Conservation (phyloP, 2,113 vertebrate species). For the Vimba vimba region DNA sequence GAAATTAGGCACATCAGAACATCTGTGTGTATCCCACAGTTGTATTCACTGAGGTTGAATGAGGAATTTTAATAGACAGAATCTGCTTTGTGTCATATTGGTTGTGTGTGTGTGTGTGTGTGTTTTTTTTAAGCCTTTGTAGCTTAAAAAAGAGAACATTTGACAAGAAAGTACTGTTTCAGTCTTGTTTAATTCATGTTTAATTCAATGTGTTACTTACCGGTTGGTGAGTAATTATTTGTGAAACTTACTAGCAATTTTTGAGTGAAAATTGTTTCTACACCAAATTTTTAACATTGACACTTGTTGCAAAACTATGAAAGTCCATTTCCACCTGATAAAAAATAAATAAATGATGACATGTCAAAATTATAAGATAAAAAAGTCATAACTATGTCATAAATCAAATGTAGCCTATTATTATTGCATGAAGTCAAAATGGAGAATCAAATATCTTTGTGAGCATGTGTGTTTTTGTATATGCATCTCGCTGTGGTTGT, state of each 20-base stretch:
- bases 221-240: too few relatives aligned
- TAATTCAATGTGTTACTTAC: too few relatives aligned
- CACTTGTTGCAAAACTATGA: background rate
- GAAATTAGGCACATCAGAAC: constrained; percentile 9
- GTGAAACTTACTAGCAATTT: too few relatives aligned
- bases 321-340: background rate
- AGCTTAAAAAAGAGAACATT: too few relatives aligned
- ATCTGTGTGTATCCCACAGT: background rate
- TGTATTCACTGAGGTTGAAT: background rate
- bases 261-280: too few relatives aligned
- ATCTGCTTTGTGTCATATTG: background rate
- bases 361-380: background rate
- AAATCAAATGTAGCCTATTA: background rate
- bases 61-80: background rate
- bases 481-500: constrained; percentile 39
- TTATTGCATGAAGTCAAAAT: background rate
- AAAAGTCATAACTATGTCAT: background rate
- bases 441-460: background rate
- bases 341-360: background rate
- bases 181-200: too few relatives aligned
- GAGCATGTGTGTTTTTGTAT: constrained; percentile 19
- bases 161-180: too few relatives aligned
- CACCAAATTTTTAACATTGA: too few relatives aligned
- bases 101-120: background rate
- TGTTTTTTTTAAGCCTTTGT: background rate